Percentiles rank a stretch among this genome's conserved stretches.
These are phyloP conservation scores for Podarcis raffonei DNA, from an alignment of 2,113 vertebrate species.

Conservation along the genomic window DNA sequence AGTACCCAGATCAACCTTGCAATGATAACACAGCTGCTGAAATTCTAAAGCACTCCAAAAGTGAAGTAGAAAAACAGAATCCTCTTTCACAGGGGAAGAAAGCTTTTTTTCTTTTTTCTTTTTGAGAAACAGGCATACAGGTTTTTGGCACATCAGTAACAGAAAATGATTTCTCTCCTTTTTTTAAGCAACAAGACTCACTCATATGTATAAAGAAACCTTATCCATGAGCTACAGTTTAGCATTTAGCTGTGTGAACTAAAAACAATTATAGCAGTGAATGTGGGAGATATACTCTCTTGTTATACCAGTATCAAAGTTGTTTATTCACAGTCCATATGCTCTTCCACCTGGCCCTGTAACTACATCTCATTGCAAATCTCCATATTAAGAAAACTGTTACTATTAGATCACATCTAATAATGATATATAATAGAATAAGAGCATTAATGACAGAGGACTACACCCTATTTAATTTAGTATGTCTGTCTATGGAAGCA, in stretches of 20 bases:
- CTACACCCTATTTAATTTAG: background rate
- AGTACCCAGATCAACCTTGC: no score
- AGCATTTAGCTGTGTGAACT: background rate
- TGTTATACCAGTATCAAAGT: constrained; percentile 6
- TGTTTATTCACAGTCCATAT: constrained; percentile 32
- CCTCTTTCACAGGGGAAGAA: no score
- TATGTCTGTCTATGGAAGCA: rapidly evolving
- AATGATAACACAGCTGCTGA: no score
- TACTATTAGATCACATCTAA: constrained; percentile 32
- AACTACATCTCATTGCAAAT: background rate
- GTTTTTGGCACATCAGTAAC: no score
- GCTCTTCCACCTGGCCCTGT: constrained; percentile 12
- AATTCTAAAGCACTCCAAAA: no score
- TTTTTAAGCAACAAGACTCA: constrained; percentile 6
- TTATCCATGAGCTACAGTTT: background rate
- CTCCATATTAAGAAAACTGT: constrained; percentile 22
- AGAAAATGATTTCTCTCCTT: background rate
- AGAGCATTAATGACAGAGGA: constrained; percentile 10
- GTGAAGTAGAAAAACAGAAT: no score
- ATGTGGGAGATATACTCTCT: background rate
- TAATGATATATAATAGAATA: background rate
- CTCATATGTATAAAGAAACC: constrained; percentile 35
- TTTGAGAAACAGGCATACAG: no score
- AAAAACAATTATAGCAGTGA: background rate
- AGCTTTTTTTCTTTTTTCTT: no score